Conservation (phyloP, 2,797 vertebrate species). For the Setipinna tenuifilis region DNA sequence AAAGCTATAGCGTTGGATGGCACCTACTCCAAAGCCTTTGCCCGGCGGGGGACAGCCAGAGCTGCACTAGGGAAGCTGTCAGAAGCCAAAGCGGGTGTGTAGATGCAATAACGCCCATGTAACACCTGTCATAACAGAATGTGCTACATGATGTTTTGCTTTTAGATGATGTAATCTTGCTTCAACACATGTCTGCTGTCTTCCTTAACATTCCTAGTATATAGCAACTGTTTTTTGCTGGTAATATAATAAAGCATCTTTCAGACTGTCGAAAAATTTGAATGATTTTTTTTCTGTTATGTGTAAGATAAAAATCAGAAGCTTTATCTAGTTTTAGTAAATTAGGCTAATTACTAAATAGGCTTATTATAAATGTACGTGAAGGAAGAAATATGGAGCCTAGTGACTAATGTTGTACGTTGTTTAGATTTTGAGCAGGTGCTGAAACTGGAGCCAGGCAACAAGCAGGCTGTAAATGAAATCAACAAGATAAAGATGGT, state of each 20-base stretch:
- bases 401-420: conserved; percentile 21
- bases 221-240: background rate
- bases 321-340: background rate
- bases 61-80: conserved; percentile 80
- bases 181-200: too few species aligned
- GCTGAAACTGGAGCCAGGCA: conserved; percentile 92
- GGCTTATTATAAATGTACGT: background rate
- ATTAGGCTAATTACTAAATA: background rate
- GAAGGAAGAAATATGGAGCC: too few species aligned
- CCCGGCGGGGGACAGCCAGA: conserved; percentile 89
- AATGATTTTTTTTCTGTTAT: background rate
- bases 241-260: background rate
- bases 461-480: conserved; percentile 92
- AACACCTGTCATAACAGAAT: background rate
- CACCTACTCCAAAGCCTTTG: conserved; percentile 92
- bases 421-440: conserved; percentile 89
- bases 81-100: conserved; percentile 84
- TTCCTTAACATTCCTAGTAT: background rate
- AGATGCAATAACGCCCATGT: background rate
- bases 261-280: background rate
- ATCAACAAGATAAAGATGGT: conserved; percentile 88
- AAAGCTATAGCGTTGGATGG: conserved; percentile 84
- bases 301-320: background rate
- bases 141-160: background rate
- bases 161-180: too few species aligned